Evolutionary conservation across 1,140 invertebrate species (phyloP).

Genomic region (Frieseomelitta varia): DNA sequence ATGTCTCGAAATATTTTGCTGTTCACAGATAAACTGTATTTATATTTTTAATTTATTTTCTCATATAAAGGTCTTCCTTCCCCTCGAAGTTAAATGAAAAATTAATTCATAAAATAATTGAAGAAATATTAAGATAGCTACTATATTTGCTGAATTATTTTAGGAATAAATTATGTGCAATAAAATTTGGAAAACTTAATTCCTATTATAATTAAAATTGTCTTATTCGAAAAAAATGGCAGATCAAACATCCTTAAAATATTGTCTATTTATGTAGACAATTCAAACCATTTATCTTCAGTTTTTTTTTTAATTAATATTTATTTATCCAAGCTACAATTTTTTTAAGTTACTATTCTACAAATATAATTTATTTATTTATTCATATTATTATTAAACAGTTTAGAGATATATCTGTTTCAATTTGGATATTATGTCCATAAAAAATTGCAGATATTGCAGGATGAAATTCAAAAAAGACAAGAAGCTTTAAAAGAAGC

Average conservation of each 20-base stretch:
- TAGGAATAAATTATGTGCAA: too few species aligned
- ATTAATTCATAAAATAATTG: background rate
- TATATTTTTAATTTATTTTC: background rate
- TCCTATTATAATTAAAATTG: background rate
- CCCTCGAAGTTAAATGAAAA: background rate
- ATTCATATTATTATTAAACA: background rate
- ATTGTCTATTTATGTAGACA: background rate
- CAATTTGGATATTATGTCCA: background rate
- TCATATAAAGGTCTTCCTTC: background rate
- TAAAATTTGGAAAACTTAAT: background rate
- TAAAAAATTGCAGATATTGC: slow-evolving; percentile 82
- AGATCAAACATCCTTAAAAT: background rate
- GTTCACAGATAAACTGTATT: too few species aligned
- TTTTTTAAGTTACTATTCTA: background rate
- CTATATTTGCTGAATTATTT: too few species aligned
- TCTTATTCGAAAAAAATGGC: background rate
- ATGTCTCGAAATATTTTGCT: too few species aligned
- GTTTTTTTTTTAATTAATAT: background rate
- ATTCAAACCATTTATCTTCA: background rate
- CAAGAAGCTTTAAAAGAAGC: slow-evolving; percentile 86
- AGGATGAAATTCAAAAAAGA: slow-evolving; percentile 87
- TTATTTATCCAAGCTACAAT: background rate
- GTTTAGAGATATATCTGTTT: slow-evolving; percentile 8
- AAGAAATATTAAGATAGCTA: background rate
- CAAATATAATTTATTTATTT: background rate